Evolutionary conservation across 2,797 vertebrate species (phyloP), one percentile per base, ranked within the genome.

Genomic region (Pteropus rufus): DNA sequence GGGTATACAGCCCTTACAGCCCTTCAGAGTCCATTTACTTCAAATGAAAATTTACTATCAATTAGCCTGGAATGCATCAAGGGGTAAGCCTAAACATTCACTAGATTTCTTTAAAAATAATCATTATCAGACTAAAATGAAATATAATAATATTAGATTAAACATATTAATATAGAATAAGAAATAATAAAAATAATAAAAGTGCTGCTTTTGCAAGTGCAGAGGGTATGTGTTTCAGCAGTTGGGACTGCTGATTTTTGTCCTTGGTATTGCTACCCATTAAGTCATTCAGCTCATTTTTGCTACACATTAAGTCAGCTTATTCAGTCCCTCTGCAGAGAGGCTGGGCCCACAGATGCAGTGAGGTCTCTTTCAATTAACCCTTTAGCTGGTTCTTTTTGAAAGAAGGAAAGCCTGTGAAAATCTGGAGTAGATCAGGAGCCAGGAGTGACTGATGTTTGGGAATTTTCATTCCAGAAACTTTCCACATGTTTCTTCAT

Each of bases 41-140:
- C 60, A 58, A 76, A 67, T 60, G 46, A 39, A 92, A 96, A 87
- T 39, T 44, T 46, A 84, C 90, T 67, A 18, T 36, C 83, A 46
- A 29, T 92, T 89, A 90, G 49, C 64, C n/a, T 67, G 5, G 77
- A 91, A 46, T 31, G 75, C 95, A 75, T 36, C 92, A 79, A 64
- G 31, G 75, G 36, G 54, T 16, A 83, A 70, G 34, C 54, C 89
- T 65, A 41, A 95, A 89, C 79, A 94, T 46, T 87, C 92, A 69
- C 72, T 67, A 60, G 87, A 16, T 72, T 92, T 67, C 94, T 96
- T 93, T 60, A 72, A 94, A 97, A 93, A 65, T 82, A 91, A 80
- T 80, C 69, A 60, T 82, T 65, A 94, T 62, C 75, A 92, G 8
- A 49, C 56, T 90, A 15, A 82, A 80, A 15, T 56, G 46, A 89